Evolutionary conservation across 2,888 invertebrate species (phyloP).

Genomic region (Brachylomia viminalis): DNA sequence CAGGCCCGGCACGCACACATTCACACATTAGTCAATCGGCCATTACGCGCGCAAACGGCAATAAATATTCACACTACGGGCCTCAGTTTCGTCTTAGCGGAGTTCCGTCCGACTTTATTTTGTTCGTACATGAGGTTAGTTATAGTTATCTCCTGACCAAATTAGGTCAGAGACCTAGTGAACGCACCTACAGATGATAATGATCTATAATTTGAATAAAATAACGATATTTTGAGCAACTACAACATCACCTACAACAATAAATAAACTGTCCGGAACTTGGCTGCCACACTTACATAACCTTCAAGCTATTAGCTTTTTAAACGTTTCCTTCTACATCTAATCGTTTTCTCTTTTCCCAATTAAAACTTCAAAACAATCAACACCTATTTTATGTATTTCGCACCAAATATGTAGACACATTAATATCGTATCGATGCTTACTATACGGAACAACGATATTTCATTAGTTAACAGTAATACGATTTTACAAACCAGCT

Average conservation of each 20-base stretch:
- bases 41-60: too few relatives aligned
- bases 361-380: conserved; percentile 40
- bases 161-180: too few relatives aligned
- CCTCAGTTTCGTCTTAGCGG: too few relatives aligned
- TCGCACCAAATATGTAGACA: conserved; percentile 32
- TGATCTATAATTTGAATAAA: too few relatives aligned
- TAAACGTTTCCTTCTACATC: background rate
- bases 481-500: conserved; percentile 56
- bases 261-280: conserved; percentile 8
- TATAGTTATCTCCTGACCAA: too few relatives aligned
- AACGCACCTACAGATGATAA: too few relatives aligned
- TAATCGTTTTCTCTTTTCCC: conserved; percentile 25
- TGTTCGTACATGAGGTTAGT: too few relatives aligned
- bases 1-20: too few relatives aligned
- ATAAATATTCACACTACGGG: too few relatives aligned
- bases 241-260: background rate
- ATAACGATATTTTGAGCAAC: background rate
- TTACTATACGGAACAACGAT: conserved; percentile 46
- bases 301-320: background rate
- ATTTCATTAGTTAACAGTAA: conserved; percentile 64
- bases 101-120: too few relatives aligned
- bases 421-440: conserved; percentile 43
- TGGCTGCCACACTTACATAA: background rate
- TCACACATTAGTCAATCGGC: too few relatives aligned
- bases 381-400: conserved; percentile 36